Conservation (phyloP, 2,797 vertebrate genomes). For the Thunnus albacares region DNA sequence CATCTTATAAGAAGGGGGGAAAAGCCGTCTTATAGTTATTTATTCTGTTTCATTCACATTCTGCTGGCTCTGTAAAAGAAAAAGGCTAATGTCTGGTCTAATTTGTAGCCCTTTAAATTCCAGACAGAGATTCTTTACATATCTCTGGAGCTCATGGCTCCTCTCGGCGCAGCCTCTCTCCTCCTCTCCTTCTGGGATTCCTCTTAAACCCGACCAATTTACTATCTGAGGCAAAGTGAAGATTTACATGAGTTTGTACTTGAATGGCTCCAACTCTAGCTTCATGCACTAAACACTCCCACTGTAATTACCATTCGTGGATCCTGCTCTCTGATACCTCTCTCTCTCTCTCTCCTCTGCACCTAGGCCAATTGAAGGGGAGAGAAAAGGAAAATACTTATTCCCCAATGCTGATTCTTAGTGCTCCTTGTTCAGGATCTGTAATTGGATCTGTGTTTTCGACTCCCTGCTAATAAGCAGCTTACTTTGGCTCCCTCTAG, state of each 20-base stretch:
- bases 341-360: conserved; percentile 88
- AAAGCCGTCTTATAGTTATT: conserved; percentile 99
- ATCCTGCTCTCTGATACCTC: conserved; percentile 90
- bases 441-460: conserved; percentile 99
- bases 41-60: conserved; percentile 99
- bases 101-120: conserved; percentile 99
- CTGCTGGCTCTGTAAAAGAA: conserved; percentile 90
- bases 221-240: conserved; percentile 96
- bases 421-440: conserved; percentile 97
- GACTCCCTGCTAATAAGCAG: conserved; percentile 99
- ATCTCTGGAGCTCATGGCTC: conserved; percentile 98
- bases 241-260: conserved; percentile 98
- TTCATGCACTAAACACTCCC: conserved; percentile 98
- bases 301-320: conserved; percentile 98
- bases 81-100: conserved; percentile 98
- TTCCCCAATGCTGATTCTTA: conserved; percentile 96
- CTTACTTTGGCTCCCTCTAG: conserved; percentile 99
- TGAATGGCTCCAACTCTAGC: conserved; percentile 96
- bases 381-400: conserved; percentile 89
- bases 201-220: conserved; percentile 99
- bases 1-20: conserved; percentile 97
- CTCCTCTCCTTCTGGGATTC: conserved; percentile 94
- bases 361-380: conserved; percentile 96
- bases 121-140: conserved; percentile 99
- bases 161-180: conserved; percentile 90